A percentile compares a stretch with the other conserved stretches of the same genome.
Evolutionary conservation across 2,888 invertebrate species (phyloP).

Genomic region (Torymus aiolomorphi): DNA sequence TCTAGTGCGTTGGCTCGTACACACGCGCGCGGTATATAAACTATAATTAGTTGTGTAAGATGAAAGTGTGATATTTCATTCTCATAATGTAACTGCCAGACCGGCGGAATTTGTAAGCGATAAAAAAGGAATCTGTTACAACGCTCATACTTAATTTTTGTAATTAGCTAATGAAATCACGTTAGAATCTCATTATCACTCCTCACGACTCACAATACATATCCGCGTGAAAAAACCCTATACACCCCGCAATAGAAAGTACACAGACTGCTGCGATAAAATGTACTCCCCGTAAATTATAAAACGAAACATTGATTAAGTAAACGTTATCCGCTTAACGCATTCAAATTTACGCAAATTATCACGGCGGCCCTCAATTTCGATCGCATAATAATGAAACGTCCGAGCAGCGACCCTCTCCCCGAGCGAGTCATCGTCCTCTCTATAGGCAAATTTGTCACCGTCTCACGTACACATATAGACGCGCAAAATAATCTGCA

Average conservation of each 20-base stretch:
- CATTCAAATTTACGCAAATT: background rate
- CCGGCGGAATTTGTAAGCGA: background rate
- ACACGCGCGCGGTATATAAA: background rate
- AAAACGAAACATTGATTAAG: background rate
- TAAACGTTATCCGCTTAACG: background rate
- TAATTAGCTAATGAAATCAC: constrained; percentile 2
- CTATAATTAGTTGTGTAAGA: constrained; percentile 57
- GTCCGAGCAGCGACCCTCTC: no score
- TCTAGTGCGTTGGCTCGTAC: constrained; percentile 10
- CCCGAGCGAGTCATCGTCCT: no score
- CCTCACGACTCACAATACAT: background rate
- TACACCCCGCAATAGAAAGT: no score
- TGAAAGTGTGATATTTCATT: constrained; percentile 55
- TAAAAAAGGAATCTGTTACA: constrained; percentile 15
- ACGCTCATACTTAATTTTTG: background rate
- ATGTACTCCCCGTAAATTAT: background rate
- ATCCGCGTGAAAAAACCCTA: no score
- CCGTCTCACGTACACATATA: no score
- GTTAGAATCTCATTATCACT: constrained; percentile 1
- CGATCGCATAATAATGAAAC: no score
- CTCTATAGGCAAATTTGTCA: no score
- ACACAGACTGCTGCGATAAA: background rate
- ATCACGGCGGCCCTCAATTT: background rate
- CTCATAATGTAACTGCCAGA: constrained; percentile 34
- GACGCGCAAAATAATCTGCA: constrained; percentile 18